Percentiles rank a stretch among this genome's conserved stretches.
phyloP scores from a whole-genome alignment of 1,140 invertebrate species.

The Zophobas morio region DNA sequence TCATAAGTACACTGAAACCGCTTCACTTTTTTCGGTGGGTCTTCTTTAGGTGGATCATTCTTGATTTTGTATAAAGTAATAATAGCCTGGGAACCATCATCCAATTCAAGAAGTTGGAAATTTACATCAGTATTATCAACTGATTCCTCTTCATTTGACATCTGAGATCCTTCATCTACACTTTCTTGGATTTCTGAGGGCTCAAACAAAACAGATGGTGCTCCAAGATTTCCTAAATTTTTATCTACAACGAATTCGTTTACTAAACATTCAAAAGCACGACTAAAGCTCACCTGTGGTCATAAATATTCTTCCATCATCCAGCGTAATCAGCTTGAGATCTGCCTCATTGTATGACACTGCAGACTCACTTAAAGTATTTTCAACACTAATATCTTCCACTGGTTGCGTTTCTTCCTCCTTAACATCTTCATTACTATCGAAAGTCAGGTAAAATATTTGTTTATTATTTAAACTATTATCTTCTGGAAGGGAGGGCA shows the following conservation, averaged over 20 bases:
- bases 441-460: slow-evolving; percentile 53
- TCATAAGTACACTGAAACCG: slow-evolving; percentile 67
- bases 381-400: neutral
- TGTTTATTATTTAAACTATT: slow-evolving; percentile 36
- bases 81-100: slow-evolving; percentile 27
- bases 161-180: neutral
- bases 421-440: slow-evolving; percentile 40
- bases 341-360: slow-evolving; percentile 40
- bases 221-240: slow-evolving; percentile 25
- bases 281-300: slow-evolving; percentile 45
- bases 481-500: slow-evolving; percentile 26
- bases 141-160: slow-evolving; percentile 20
- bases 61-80: slow-evolving; percentile 28
- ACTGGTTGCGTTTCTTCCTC: slow-evolving; percentile 25
- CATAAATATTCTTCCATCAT: slow-evolving; percentile 53
- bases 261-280: neutral
- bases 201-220: slow-evolving; percentile 22
- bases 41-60: slow-evolving; percentile 19
- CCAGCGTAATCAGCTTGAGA: slow-evolving; percentile 55
- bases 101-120: slow-evolving; percentile 29
- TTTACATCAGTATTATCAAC: slow-evolving; percentile 24
- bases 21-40: slow-evolving; percentile 39
- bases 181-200: slow-evolving; percentile 23
- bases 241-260: slow-evolving; percentile 22
- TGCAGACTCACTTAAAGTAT: slow-evolving; percentile 24